phyloP scores from a whole-genome alignment of 2,113 vertebrate genomes.

The Otus sunia region DNA sequence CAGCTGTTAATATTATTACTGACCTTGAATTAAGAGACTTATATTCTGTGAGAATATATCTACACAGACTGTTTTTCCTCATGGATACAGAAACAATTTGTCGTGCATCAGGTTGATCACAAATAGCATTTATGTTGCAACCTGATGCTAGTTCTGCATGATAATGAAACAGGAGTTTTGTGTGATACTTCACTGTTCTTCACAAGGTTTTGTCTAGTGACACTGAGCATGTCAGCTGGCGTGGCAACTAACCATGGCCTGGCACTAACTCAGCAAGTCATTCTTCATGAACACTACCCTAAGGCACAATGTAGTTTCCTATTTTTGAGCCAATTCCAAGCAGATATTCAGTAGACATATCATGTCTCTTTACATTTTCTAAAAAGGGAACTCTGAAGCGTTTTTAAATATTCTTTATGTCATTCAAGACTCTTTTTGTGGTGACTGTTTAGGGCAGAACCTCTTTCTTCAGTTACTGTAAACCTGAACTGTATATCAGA shows the following conservation, averaged over 20 bases:
- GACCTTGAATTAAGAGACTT: not conserved
- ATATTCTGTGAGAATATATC: not conserved
- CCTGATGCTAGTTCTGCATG: not conserved
- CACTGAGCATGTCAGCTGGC: not conserved
- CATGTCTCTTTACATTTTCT: not conserved
- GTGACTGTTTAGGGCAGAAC: rapidly evolving
- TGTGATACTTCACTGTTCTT: not conserved
- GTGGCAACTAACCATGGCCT: not conserved
- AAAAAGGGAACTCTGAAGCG: not conserved
- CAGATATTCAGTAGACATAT: not conserved
- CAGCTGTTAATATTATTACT: not conserved
- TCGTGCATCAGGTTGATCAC: not conserved
- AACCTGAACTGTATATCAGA: not conserved
- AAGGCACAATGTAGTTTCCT: not conserved
- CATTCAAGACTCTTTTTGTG: not conserved
- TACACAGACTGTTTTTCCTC: not conserved
- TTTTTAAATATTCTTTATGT: not conserved
- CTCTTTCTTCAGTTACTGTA: not conserved
- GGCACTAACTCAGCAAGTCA: not conserved
- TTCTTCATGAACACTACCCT: not conserved
- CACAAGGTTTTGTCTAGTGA: not conserved
- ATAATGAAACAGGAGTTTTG: not conserved
- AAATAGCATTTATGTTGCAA: not conserved
- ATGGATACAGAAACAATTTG: not conserved
- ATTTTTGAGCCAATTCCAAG: not conserved